Base-by-base conservation (phyloP, 2,888 invertebrate species). In the Lepidonotus clava region DNA sequence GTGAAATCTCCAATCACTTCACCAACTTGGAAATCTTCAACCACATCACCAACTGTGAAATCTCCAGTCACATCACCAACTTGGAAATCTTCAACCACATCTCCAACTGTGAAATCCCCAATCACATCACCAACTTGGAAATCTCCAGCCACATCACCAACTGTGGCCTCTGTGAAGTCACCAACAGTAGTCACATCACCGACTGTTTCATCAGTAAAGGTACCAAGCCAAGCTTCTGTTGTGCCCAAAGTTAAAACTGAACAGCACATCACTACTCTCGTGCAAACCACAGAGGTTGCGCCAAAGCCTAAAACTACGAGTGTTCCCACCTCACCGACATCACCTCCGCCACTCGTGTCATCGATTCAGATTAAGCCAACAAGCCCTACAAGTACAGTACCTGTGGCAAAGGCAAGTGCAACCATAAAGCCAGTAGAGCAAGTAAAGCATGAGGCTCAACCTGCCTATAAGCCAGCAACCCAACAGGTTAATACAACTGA, bases 291-390 rank as follows among this genome's bases (percentile, higher is more conserved):
- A 28, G 61, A 28, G 28, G 24, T 61, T 32, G 61, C 24, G 61
- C 24, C 14, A 2, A 24, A 61, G 61, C 24, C 61, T 11, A 32
- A 18, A 61, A 61, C 18, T 18, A 46, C 46, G 8, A 18, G 46
- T 46, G 46, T 46, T 18, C 8, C 46, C 46, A 46, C 8, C 46
- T 11, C 46, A 8, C 8, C 46, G 46, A 46, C 46, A 46, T 71
- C 71, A 71, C 71, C 71, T 21, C 71, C 71, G 14, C 71, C 71
- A n/a, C 71, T 71, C 38, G 38, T 71, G 34, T 71, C 71, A 21
- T 71, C 71, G 24, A 71, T 71, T 34, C 71, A 71, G 38, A 71
- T 71, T 24, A 71, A 34, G 38, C 71, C 71, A 36, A 71, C 71
- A 18, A 71, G 71, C 21, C 71, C 71, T 18, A 71, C 21, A 14